A percentile compares a stretch with the other conserved stretches of the same genome.
Evolutionary conservation across 1,140 invertebrate genomes (phyloP).

Genomic region (Dufourea novaeangliae): DNA sequence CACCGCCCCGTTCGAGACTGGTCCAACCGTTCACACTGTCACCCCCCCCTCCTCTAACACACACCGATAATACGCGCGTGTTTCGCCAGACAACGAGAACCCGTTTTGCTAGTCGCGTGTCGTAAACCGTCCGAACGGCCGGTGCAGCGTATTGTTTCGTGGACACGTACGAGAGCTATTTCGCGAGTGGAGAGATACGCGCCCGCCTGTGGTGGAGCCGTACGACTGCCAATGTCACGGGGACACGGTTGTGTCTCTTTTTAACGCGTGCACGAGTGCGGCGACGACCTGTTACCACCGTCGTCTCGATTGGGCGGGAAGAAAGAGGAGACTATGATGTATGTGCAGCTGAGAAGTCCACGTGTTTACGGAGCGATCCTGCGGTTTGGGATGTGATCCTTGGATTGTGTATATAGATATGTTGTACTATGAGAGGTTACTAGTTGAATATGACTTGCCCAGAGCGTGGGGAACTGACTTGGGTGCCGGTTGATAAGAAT

Average conservation of each 20-base stretch:
- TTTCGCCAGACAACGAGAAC: constrained; percentile 39
- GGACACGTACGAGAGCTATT: not conserved
- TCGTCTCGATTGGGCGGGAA: constrained; percentile 27
- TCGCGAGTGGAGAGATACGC: constrained; percentile 8
- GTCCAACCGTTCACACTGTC: constrained; percentile 26
- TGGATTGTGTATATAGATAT: too few species aligned
- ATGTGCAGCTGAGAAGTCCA: not conserved
- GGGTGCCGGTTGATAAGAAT: too few species aligned
- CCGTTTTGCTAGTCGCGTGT: not conserved
- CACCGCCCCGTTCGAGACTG: not conserved
- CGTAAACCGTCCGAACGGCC: constrained; percentile 3
- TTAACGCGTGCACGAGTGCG: not conserved
- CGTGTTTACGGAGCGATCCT: not conserved
- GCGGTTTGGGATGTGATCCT: not conserved
- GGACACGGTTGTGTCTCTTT: not conserved
- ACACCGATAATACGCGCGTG: constrained; percentile 23
- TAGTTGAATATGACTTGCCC: too few species aligned
- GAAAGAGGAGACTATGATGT: not conserved
- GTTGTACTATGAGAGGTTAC: too few species aligned
- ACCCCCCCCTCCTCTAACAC: too few species aligned
- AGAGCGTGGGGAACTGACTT: too few species aligned
- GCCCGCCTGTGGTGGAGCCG: too few species aligned
- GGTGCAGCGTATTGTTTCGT: constrained; percentile 30
- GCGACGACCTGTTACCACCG: not conserved
- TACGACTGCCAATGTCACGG: constrained; percentile 26